Evolutionary conservation across 2,888 invertebrate genomes (phyloP).

Genomic region (Lomographa bimaculata): DNA sequence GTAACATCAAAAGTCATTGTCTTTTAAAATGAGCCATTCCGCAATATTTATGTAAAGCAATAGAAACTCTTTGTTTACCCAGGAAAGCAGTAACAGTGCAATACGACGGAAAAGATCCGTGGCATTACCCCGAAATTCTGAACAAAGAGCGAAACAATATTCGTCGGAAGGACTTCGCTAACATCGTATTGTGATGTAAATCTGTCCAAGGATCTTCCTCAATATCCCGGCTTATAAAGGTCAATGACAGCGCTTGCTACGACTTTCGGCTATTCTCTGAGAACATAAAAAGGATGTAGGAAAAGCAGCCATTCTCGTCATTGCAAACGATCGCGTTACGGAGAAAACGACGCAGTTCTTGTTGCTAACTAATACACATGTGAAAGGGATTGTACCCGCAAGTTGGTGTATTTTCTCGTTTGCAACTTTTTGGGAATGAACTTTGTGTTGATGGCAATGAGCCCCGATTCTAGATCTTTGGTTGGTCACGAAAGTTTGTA

Average conservation of each 20-base stretch:
- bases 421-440: too few species aligned
- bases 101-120: slow-evolving; percentile 15
- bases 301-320: slow-evolving; percentile 43
- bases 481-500: too few species aligned
- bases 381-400: slow-evolving; percentile 17
- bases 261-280: slow-evolving; percentile 45
- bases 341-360: slow-evolving; percentile 25
- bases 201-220: slow-evolving; percentile 43
- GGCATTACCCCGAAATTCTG: slow-evolving; percentile 17
- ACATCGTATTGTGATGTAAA: slow-evolving; percentile 46
- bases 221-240: slow-evolving; percentile 44
- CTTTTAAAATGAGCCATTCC: slow-evolving; percentile 13
- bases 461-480: too few species aligned
- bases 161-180: slow-evolving; percentile 22
- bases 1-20: slow-evolving; percentile 5
- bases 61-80: slow-evolving; percentile 13
- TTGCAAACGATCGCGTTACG: slow-evolving; percentile 44
- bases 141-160: slow-evolving; percentile 21
- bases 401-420: slow-evolving; percentile 1
- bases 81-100: slow-evolving; percentile 11
- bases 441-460: too few species aligned
- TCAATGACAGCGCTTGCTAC: slow-evolving; percentile 38
- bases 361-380: slow-evolving; percentile 38
- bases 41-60: slow-evolving; percentile 9
- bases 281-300: slow-evolving; percentile 45